Evolutionary conservation across 2,113 vertebrate species (phyloP).

Genomic region (Ivindomyrus marchei): DNA sequence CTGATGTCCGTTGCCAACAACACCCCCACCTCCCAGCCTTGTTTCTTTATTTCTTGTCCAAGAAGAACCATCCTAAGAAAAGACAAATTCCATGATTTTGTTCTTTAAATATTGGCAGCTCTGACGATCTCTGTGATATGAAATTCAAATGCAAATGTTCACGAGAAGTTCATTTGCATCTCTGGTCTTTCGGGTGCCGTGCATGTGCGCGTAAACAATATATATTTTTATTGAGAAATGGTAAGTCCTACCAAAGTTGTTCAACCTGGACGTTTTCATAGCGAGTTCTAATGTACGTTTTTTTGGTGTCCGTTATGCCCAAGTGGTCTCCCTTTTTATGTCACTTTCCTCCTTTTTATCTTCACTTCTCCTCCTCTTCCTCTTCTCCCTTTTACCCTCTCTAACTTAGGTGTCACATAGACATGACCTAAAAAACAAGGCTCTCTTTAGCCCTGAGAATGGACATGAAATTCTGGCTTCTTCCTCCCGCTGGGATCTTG

Average conservation of each 20-base stretch:
- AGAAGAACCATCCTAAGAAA: constrained; percentile 7
- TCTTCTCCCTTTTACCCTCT: background rate
- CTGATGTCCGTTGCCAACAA: background rate
- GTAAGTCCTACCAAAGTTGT: background rate
- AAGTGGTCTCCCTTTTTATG: background rate
- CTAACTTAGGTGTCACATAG: background rate
- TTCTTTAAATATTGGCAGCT: background rate
- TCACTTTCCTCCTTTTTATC: background rate
- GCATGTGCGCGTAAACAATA: background rate
- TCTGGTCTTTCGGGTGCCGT: background rate
- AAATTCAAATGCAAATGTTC: background rate
- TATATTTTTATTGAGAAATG: background rate
- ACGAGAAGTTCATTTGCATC: background rate
- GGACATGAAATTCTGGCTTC: constrained; percentile 1
- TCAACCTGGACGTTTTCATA: background rate
- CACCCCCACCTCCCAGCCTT: background rate
- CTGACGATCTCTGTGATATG: background rate
- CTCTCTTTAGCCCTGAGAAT: background rate
- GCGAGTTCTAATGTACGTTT: background rate
- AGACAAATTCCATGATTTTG: background rate
- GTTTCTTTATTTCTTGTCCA: background rate
- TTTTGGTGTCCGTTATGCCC: background rate
- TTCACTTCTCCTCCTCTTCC: background rate
- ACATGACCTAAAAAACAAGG: background rate
- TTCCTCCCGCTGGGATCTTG: background rate